Percentiles rank a stretch among this genome's conserved stretches.
Evolutionary conservation across 92 coral and sea anemone species (phyloP).

Genomic region (Heteractis magnifica): DNA sequence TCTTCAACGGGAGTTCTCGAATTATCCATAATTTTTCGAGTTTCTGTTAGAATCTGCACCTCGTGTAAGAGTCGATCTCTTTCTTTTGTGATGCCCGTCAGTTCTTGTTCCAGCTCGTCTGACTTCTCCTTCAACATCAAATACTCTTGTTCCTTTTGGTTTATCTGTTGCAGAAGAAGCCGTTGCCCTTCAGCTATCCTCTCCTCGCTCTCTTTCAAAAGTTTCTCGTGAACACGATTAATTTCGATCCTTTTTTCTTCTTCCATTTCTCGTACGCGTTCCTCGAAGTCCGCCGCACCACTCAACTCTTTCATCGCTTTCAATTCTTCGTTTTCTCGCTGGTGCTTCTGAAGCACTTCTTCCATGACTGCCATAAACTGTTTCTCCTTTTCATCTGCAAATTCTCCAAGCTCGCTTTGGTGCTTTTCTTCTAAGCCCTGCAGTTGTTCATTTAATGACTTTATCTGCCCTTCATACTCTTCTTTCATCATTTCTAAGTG

Average conservation of each 20-base stretch:
- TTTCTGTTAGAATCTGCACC: slow-evolving; percentile 58
- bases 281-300: slow-evolving; percentile 14
- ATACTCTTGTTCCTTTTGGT: slow-evolving; percentile 70
- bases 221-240: slow-evolving; percentile 54
- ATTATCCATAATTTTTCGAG: slow-evolving; percentile 41
- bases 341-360: slow-evolving; percentile 65
- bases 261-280: slow-evolving; percentile 45
- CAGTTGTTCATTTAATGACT: slow-evolving; percentile 67
- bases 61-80: slow-evolving; percentile 68
- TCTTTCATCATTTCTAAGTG: slow-evolving; percentile 46
- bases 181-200: slow-evolving; percentile 75
- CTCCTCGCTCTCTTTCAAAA: slow-evolving; percentile 71
- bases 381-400: slow-evolving; percentile 55
- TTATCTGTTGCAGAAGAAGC: slow-evolving; percentile 61
- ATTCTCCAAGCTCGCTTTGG: slow-evolving; percentile 57
- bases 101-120: slow-evolving; percentile 46
- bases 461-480: slow-evolving; percentile 61
- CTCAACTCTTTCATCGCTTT: slow-evolving; percentile 38
- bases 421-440: slow-evolving; percentile 50
- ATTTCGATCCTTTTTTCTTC: slow-evolving; percentile 58
- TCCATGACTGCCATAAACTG: slow-evolving; percentile 66
- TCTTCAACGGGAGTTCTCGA: slow-evolving; percentile 43
- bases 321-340: slow-evolving; percentile 54
- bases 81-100: slow-evolving; percentile 59
- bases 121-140: slow-evolving; percentile 55